A percentile compares a stretch with the other conserved stretches of the same genome.
Conservation (phyloP, 2,797 vertebrate species). For the Leontopithecus rosalia region DNA sequence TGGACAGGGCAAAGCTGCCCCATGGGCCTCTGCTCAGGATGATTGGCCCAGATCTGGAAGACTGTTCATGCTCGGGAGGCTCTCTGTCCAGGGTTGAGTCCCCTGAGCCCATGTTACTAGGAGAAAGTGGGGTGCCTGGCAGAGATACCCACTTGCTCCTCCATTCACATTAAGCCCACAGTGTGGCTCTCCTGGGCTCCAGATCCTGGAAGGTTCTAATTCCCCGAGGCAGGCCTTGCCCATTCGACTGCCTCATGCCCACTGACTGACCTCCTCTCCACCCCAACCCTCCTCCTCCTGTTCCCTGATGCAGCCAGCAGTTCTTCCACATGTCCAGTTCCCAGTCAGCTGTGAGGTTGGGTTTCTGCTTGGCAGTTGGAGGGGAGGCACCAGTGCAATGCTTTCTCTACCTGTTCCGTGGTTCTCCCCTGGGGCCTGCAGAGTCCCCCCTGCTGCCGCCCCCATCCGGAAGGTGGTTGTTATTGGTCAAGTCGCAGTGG, state of each 20-base stretch:
- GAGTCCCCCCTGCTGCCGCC: conserved; percentile 70
- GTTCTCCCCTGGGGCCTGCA: conserved; percentile 80
- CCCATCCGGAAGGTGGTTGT: conserved; percentile 82
- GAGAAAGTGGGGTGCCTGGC: neutral
- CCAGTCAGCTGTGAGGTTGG: conserved; percentile 85
- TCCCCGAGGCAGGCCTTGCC: conserved; percentile 7
- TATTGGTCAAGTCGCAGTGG: conserved; percentile 84
- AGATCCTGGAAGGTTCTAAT: conserved; percentile 36
- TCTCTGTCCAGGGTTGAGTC: neutral
- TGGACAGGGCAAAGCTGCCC: neutral
- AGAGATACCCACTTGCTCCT: conserved; percentile 37
- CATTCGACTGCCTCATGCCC: neutral
- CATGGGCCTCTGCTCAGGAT: neutral
- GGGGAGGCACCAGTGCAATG: conserved; percentile 81
- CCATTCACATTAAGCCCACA: neutral
- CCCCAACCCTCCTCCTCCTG: conserved; percentile 30
- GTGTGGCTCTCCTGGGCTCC: conserved; percentile 14
- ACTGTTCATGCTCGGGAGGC: conserved; percentile 39
- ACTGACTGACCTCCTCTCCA: neutral
- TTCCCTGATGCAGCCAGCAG: neutral
- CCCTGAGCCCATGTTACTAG: conserved; percentile 29
- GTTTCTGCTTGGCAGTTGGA: conserved; percentile 85
- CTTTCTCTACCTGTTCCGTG: conserved; percentile 86
- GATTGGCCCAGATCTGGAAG: conserved; percentile 62
- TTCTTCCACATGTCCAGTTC: conserved; percentile 68